Evolutionary conservation across 2,888 invertebrate genomes (phyloP).

Genomic region (Cataglyphis altisquamis): DNA sequence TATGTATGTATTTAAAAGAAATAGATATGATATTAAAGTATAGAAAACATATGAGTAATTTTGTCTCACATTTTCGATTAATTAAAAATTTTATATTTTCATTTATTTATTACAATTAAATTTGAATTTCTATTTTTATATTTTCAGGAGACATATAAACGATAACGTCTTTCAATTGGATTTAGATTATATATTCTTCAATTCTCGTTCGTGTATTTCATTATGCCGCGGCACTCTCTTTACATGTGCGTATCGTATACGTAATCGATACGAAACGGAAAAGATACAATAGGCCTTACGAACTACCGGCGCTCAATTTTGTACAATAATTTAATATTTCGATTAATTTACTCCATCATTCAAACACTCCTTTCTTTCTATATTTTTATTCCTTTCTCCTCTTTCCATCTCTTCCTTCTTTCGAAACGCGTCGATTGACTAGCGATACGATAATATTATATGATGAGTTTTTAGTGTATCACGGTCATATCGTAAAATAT

Average conservation of each 20-base stretch:
- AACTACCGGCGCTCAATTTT: slow-evolving; percentile 75
- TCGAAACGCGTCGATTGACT: slow-evolving; percentile 73
- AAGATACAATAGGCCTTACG: slow-evolving; percentile 73
- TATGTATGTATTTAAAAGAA: background rate
- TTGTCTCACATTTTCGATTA: background rate
- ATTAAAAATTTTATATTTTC: background rate
- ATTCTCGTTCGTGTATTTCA: slow-evolving; percentile 33
- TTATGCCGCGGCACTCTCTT: slow-evolving; percentile 6
- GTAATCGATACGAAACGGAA: slow-evolving; percentile 61
- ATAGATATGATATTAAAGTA: background rate
- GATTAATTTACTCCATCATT: slow-evolving; percentile 69
- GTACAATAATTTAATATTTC: slow-evolving; percentile 78
- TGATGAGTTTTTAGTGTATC: slow-evolving; percentile 57
- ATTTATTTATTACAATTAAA: background rate
- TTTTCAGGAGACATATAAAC: background rate
- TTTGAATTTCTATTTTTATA: background rate
- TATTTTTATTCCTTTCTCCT: background rate
- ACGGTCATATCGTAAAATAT: slow-evolving; percentile 74
- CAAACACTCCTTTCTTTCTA: slow-evolving; percentile 39
- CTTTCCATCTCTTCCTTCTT: background rate
- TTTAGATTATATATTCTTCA: background rate
- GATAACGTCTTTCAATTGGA: background rate
- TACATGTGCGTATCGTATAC: slow-evolving; percentile 25
- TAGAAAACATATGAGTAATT: background rate
- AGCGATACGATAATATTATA: slow-evolving; percentile 75